These are phyloP conservation scores for Procambarus virginalis DNA, from an alignment of 1,140 invertebrate species.

Conservation along the genomic window DNA sequence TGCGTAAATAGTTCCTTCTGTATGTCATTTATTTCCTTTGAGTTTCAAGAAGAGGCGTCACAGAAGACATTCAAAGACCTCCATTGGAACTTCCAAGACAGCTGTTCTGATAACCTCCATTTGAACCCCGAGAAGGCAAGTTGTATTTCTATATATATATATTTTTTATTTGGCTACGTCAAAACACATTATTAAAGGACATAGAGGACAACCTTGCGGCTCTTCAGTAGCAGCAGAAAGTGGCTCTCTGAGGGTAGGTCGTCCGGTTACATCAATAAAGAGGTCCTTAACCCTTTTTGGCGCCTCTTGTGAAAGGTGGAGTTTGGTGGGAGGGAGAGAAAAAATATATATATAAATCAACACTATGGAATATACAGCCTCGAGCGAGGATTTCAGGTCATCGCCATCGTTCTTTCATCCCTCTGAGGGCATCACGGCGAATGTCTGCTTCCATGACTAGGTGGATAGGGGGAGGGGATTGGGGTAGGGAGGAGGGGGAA, in stretches of 20 bases:
- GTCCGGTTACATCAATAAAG: not conserved
- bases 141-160: not conserved
- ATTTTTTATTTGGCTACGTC: not conserved
- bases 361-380: not conserved
- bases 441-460: too few relatives aligned
- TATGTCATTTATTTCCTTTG: not conserved
- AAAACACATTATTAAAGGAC: not conserved
- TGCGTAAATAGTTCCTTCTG: not conserved
- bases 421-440: too few relatives aligned
- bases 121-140: not conserved
- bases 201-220: not conserved
- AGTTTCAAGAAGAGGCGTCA: not conserved
- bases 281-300: not conserved
- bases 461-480: too few relatives aligned
- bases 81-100: conserved; percentile 6
- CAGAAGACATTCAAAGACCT: not conserved
- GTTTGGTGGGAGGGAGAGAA: not conserved
- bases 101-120: not conserved
- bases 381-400: not conserved
- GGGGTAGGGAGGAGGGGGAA: too few relatives aligned
- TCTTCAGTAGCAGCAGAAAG: not conserved
- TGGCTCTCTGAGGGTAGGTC: not conserved
- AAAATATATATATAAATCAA: not conserved
- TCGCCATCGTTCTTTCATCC: too few relatives aligned
- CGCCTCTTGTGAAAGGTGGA: not conserved